A percentile compares a stretch with the other conserved stretches of the same genome.
Conservation (phyloP, 2,113 vertebrate species). For the Acrocephalus arundinaceus region DNA sequence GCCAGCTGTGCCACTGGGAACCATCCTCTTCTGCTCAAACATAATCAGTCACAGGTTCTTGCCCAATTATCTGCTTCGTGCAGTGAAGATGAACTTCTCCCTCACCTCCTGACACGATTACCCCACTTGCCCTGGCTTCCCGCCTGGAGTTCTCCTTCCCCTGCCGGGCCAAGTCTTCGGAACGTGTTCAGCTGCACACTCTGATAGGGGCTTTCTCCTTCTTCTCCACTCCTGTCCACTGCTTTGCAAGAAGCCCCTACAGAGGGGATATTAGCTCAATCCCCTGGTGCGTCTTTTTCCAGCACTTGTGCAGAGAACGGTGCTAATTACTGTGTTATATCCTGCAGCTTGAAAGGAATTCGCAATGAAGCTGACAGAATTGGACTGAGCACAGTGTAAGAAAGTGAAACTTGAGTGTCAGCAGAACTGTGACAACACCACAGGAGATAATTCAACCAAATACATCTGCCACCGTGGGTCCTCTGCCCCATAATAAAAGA, state of each 20-base stretch:
- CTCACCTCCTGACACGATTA: accelerated
- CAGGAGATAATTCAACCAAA: background rate
- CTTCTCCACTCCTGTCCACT: background rate
- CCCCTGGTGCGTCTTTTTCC: slow-evolving; percentile 17
- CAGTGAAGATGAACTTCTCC: background rate
- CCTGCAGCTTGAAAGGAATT: slow-evolving; percentile 49
- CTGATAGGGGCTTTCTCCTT: background rate
- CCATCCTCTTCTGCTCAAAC: background rate
- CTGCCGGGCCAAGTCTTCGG: accelerated
- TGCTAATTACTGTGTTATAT: slow-evolving; percentile 7
- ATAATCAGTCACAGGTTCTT: background rate
- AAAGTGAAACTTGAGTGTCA: background rate
- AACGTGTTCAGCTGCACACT: accelerated
- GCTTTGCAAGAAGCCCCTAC: background rate
- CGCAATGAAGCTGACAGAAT: background rate
- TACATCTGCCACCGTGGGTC: background rate
- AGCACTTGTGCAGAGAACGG: background rate
- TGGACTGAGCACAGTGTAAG: background rate
- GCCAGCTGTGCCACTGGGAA: background rate
- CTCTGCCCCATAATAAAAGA: background rate
- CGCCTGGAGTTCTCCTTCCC: accelerated
- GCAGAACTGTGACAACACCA: background rate
- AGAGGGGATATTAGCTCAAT: slow-evolving; percentile 28
- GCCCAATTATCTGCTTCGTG: background rate
- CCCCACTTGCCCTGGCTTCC: background rate